Conservation (phyloP, 92 coral and sea anemone species). For the Metridium senile region DNA sequence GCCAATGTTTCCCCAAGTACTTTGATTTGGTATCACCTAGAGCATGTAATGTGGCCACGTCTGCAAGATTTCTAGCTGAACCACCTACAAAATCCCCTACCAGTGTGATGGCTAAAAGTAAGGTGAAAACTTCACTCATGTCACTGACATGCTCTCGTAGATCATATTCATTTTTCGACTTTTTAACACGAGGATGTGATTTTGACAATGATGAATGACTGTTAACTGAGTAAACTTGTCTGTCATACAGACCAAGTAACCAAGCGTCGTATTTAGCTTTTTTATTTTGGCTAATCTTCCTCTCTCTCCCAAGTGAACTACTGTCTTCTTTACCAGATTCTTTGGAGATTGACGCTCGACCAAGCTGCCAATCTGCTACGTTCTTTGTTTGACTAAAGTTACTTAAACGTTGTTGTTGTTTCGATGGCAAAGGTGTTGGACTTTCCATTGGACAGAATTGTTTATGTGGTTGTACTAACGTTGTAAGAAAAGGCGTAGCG, state of each 20-base stretch:
- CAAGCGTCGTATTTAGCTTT: no score
- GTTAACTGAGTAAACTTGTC: not conserved
- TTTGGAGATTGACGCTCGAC: no score
- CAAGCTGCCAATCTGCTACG: no score
- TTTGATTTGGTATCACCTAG: not conserved
- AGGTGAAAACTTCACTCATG: not conserved
- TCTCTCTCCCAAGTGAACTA: not conserved
- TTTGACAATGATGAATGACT: not conserved
- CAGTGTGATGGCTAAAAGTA: not conserved
- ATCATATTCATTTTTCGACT: not conserved
- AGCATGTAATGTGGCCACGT: not conserved
- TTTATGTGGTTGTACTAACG: not conserved
- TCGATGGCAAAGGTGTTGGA: no score
- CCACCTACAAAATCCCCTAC: conserved; percentile 5
- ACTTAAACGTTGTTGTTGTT: no score
- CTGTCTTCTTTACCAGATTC: not conserved
- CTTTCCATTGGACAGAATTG: not conserved
- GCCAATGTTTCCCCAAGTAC: conserved; percentile 22
- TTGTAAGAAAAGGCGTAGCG: not conserved
- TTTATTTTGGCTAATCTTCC: no score
- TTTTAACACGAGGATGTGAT: not conserved
- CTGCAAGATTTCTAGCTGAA: not conserved
- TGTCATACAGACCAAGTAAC: no score
- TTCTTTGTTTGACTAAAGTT: no score
- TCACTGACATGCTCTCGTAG: not conserved